These are phyloP conservation scores for Lasaia peninsularis DNA, from an alignment of 1,140 invertebrate species.

Conservation along the genomic window DNA sequence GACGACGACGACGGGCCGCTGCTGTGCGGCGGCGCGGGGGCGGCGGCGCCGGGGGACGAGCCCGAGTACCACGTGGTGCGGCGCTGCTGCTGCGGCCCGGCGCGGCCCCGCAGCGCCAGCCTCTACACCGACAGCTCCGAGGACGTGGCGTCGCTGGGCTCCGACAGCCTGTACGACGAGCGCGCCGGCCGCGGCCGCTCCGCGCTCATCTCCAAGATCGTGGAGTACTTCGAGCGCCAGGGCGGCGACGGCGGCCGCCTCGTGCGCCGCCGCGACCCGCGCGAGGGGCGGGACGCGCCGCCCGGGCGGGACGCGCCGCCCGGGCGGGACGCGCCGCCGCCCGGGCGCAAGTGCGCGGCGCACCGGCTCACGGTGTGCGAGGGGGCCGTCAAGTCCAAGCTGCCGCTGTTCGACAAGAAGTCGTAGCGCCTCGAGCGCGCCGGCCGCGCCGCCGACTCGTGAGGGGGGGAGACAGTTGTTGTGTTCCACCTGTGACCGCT, in stretches of 20 bases:
- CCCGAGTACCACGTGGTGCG: constrained; percentile 34
- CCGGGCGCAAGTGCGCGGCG: constrained; percentile 44
- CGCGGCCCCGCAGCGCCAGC: constrained; percentile 85
- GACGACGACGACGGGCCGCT: constrained; percentile 52
- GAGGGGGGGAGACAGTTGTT: no score
- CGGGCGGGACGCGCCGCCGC: constrained; percentile 45
- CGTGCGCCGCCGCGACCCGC: constrained; percentile 31
- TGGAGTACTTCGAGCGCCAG: constrained; percentile 91
- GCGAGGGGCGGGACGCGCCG: constrained; percentile 36
- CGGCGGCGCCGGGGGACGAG: constrained; percentile 24
- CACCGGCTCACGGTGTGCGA: constrained; percentile 85
- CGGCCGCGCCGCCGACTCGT: constrained; percentile 11
- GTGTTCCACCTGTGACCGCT: no score
- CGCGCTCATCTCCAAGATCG: constrained; percentile 89
- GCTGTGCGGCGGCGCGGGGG: constrained; percentile 33
- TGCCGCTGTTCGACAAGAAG: constrained; percentile 91
- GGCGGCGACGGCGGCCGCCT: constrained; percentile 76
- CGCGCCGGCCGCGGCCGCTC: constrained; percentile 77
- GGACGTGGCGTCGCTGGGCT: constrained; percentile 88
- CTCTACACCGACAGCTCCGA: constrained; percentile 92
- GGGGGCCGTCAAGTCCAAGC: constrained; percentile 89
- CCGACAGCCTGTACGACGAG: constrained; percentile 84
- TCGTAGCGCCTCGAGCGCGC: constrained; percentile 56
- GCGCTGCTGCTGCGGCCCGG: constrained; percentile 71
- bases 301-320: constrained; percentile 48